phyloP scores from a whole-genome alignment of 2,888 invertebrate species.

The Malthinus seriepunctatus region DNA sequence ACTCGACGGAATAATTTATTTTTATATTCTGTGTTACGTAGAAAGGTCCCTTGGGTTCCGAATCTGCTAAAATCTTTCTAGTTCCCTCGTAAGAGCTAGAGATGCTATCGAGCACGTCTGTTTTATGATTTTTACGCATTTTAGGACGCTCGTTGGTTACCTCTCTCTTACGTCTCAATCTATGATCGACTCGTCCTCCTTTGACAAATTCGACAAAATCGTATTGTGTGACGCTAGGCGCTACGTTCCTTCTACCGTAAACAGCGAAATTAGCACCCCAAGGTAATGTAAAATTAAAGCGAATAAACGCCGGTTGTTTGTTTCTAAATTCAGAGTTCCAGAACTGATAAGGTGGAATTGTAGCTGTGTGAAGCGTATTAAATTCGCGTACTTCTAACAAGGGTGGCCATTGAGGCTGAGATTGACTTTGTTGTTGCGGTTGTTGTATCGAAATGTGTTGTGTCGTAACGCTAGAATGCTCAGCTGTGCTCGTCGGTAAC shows the following conservation, averaged over 20 bases:
- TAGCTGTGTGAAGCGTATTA: conserved; percentile 81
- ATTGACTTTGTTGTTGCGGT: conserved; percentile 73
- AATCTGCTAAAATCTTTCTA: conserved; percentile 55
- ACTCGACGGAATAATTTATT: conserved; percentile 45
- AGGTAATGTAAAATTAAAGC: conserved; percentile 86
- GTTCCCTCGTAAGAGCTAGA: conserved; percentile 55
- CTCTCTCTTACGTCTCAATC: conserved; percentile 61
- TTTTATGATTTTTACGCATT: conserved; percentile 43
- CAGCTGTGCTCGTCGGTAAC: conserved; percentile 70
- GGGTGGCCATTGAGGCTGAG: conserved; percentile 71
- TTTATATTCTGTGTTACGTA: conserved; percentile 52
- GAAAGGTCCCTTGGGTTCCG: conserved; percentile 54
- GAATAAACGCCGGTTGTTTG: conserved; percentile 86
- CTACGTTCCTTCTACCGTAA: conserved; percentile 91
- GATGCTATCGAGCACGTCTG: conserved; percentile 54
- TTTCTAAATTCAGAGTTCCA: conserved; percentile 93
- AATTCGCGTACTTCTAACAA: conserved; percentile 79
- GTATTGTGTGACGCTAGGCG: conserved; percentile 95
- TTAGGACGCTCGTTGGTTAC: conserved; percentile 16
- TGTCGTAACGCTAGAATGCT: conserved; percentile 64
- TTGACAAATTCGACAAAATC: conserved; percentile 95
- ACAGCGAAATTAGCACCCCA: conserved; percentile 95
- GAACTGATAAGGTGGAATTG: conserved; percentile 88
- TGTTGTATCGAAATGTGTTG: conserved; percentile 64
- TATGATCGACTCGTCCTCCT: conserved; percentile 80